Percentiles rank a stretch among this genome's conserved stretches.
Conservation (phyloP, 1,140 invertebrate genomes). For the Cherax destructor region DNA sequence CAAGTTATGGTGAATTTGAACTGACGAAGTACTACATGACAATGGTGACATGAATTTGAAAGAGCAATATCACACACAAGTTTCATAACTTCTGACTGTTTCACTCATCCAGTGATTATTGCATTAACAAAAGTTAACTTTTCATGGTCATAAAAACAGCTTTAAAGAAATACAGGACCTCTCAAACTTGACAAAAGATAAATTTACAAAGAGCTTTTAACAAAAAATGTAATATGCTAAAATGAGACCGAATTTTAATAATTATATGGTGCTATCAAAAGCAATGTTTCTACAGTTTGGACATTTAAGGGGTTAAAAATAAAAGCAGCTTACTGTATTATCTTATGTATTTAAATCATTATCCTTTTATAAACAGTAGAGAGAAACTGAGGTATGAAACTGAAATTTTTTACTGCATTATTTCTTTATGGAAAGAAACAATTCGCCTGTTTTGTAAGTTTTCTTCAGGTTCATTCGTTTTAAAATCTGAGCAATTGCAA, state of each 20-base stretch:
- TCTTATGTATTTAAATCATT: too few species aligned
- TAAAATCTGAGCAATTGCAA: conserved; percentile 94
- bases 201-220: too few species aligned
- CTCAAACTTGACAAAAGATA: too few species aligned
- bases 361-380: too few species aligned
- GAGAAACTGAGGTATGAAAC: too few species aligned
- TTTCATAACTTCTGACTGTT: background rate
- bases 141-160: background rate
- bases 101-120: background rate
- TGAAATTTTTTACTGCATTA: too few species aligned
- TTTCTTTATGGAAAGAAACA: conserved; percentile 89
- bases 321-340: too few species aligned
- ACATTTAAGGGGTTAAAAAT: too few species aligned
- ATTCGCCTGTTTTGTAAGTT: conserved; percentile 93
- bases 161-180: background rate
- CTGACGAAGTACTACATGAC: conserved; percentile 8
- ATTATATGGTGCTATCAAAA: too few species aligned
- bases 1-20: conserved; percentile 1
- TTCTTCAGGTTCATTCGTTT: conserved; percentile 96
- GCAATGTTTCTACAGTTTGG: too few species aligned
- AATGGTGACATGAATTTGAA: conserved; percentile 9
- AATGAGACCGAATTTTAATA: too few species aligned
- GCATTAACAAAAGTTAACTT: background rate
- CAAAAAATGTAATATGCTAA: too few species aligned
- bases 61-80: conserved; percentile 10